Evolutionary conservation across 2,888 invertebrate genomes (phyloP), one percentile per base, ranked within the genome.

Genomic region (Lissocephala sabroskyi): DNA sequence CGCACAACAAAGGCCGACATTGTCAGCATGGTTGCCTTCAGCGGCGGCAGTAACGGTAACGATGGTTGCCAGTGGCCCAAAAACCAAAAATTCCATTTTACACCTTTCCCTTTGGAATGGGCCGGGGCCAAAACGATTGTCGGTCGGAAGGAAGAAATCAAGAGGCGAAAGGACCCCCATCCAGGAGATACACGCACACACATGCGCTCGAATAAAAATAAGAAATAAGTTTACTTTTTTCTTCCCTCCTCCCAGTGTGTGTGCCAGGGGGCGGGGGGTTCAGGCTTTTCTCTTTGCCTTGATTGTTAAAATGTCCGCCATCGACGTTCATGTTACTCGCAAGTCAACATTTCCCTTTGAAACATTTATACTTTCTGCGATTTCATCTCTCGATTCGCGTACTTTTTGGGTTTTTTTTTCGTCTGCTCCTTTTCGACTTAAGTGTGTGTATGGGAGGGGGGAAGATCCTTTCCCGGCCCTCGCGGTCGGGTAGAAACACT

Each of bases 81-180:
- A n/a, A 37, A 37, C 18, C 4, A 30, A 30, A 30, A 30, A 30
- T n/a, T n/a, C 3, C 30, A 16, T 10, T 37, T 19, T 19, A 19
- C 23, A 19, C 19, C 11, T 37, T 37, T 37, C 11, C 1, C 14
- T 10, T n/a, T n/a, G 16, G 16, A 35, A 35, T 35, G 35, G 16
- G 9, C 30, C 30, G 7, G 9, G 30, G 30, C 30, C 7, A 11
- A 30, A 30, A 30, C 30, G 30, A n/a, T 14, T 16, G 35, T 10
- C n/a, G 13, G 16, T 55, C 75, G 67, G 68, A 68, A 68, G 68
- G 68, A 76, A 76, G 74, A 73, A 68, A 68, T 76, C 76, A 68
- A 73, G 68, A 48, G 16, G 16, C 16, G 16, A 64, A n/a, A 23
- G 23, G 23, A 7, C 23, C 23, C 7, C 23, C 23, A 23, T 23